Evolutionary conservation across 2,797 vertebrate genomes (phyloP).

Genomic region (Myotis daubentonii): DNA sequence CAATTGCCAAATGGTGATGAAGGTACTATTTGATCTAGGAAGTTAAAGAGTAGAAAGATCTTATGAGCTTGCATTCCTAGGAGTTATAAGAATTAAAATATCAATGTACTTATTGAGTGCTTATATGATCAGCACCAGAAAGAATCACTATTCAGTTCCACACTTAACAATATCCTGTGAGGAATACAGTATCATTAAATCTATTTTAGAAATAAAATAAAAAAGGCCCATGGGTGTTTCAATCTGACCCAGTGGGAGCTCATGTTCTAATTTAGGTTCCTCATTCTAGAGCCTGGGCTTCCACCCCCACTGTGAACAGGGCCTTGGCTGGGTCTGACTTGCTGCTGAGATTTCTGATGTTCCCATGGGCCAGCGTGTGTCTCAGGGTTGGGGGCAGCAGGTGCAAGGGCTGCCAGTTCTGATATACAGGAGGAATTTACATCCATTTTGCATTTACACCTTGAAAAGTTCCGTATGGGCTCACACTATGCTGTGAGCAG

Average conservation of each 20-base stretch:
- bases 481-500: neutral
- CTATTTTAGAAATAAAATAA: neutral
- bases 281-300: neutral
- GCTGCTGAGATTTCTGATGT: neutral
- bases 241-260: neutral
- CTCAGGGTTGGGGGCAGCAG: accelerated
- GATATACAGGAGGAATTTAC: neutral
- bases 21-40: neutral
- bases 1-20: neutral
- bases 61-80: neutral
- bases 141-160: neutral
- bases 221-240: neutral
- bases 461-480: neutral
- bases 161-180: neutral
- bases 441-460: neutral
- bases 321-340: neutral
- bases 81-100: neutral
- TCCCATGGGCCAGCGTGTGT: neutral
- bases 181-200: neutral
- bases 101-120: neutral
- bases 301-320: neutral
- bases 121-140: neutral
- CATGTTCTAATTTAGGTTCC: neutral
- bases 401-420: neutral
- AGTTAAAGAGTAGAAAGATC: neutral